Percentiles rank a stretch among this genome's conserved stretches.
These are phyloP conservation scores for Acrobasis suavella DNA, from an alignment of 2,888 invertebrate genomes.

Conservation along the genomic window DNA sequence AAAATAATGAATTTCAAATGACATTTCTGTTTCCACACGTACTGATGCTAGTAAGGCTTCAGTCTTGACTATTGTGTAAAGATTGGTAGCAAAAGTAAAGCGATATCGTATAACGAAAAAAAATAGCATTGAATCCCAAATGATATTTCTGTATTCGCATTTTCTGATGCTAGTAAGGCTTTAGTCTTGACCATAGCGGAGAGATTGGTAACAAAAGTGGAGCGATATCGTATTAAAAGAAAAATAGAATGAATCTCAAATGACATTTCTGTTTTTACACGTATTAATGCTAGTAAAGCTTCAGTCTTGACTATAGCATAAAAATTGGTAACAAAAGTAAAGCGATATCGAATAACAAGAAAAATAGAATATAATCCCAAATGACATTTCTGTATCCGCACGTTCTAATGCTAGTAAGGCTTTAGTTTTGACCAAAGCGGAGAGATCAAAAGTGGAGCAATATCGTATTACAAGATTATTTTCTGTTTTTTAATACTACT, in stretches of 20 bases:
- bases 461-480: neutral
- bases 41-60: constrained; percentile 5
- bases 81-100: neutral
- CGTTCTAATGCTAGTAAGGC: constrained; percentile 3
- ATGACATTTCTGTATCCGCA: constrained; percentile 25
- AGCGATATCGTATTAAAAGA: neutral
- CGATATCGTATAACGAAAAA: neutral
- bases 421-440: neutral
- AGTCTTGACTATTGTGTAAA: neutral
- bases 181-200: neutral
- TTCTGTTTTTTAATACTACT: too few species aligned
- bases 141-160: constrained; percentile 14
- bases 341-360: too few species aligned
- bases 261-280: constrained; percentile 14
- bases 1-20: constrained; percentile 37
- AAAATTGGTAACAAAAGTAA: neutral
- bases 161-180: constrained; percentile 6
- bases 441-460: neutral
- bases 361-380: constrained; percentile 34
- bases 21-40: constrained; percentile 10
- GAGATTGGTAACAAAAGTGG: too few species aligned
- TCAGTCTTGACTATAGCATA: neutral
- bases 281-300: constrained; percentile 1
- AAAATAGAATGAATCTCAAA: constrained; percentile 36
- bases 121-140: constrained; percentile 36